phyloP scores from a whole-genome alignment of 2,113 vertebrate species.

The Cyanocitta stelleri region DNA sequence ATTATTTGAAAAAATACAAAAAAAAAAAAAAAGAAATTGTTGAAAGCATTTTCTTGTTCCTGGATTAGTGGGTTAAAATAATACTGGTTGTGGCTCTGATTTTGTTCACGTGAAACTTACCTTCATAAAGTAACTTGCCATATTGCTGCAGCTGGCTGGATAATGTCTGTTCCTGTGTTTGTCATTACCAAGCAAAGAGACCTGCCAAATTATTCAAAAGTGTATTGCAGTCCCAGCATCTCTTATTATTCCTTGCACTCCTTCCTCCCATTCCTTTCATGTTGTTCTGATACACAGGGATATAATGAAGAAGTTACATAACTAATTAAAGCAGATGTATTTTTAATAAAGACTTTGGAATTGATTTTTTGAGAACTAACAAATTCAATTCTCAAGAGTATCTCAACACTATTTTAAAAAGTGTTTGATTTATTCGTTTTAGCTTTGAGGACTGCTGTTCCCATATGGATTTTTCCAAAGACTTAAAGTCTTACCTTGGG shows the following conservation, averaged over 20 bases:
- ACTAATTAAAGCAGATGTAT: conserved; percentile 42
- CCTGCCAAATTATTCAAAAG: conserved; percentile 40
- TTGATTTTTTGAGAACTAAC: conserved; percentile 20
- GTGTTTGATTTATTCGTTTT: neutral
- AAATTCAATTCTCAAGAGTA: neutral
- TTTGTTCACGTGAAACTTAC: neutral
- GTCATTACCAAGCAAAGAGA: neutral
- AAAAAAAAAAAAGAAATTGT: too few species aligned
- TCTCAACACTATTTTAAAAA: neutral
- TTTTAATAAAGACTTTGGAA: conserved; percentile 41
- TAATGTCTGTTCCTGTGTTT: conserved; percentile 18
- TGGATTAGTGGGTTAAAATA: neutral
- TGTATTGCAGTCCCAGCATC: conserved; percentile 17
- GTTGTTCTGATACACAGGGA: neutral
- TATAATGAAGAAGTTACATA: conserved; percentile 39
- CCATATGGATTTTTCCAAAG: neutral
- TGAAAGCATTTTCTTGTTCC: neutral
- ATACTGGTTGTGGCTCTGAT: neutral
- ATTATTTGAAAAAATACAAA: neutral
- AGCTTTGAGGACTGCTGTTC: neutral
- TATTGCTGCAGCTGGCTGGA: conserved; percentile 27
- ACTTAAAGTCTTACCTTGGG: neutral
- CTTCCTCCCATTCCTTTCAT: neutral
- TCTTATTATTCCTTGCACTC: neutral
- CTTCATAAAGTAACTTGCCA: neutral